A percentile compares a stretch with the other conserved stretches of the same genome.
These are phyloP conservation scores for Limnephilus lunatus DNA, from an alignment of 2,888 invertebrate species.

Conservation along the genomic window DNA sequence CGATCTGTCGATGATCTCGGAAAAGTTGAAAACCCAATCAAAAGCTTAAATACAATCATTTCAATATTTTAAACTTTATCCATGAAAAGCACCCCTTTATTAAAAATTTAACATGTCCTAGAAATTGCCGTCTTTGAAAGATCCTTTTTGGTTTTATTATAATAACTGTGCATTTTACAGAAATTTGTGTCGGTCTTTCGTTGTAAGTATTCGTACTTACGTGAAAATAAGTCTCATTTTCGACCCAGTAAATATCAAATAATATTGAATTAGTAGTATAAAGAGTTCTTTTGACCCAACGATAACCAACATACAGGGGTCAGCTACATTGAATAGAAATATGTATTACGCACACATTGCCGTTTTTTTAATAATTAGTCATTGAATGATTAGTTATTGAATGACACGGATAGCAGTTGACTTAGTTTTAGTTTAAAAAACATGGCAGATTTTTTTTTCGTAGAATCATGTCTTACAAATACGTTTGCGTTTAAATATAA, in stretches of 20 bases:
- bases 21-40: not conserved
- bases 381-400: slow-evolving; percentile 14
- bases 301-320: slow-evolving; percentile 36
- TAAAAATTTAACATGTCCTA: not conserved
- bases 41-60: not conserved
- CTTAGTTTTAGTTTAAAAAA: slow-evolving; percentile 6
- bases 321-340: slow-evolving; percentile 1
- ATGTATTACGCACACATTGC: slow-evolving; percentile 28
- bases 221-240: not conserved
- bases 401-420: slow-evolving; percentile 24
- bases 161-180: not conserved
- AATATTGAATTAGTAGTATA: not conserved
- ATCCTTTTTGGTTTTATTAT: not conserved
- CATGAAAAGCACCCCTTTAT: not conserved
- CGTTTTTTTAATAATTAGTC: slow-evolving; percentile 3
- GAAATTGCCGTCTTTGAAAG: not conserved
- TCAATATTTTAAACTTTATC: not conserved
- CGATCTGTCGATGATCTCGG: not conserved
- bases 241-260: not conserved
- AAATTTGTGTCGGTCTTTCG: not conserved
- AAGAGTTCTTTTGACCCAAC: slow-evolving; percentile 38
- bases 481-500: not conserved
- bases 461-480: not conserved
- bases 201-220: not conserved
- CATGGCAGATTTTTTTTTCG: not conserved